Percentiles rank a stretch among this genome's conserved stretches.
Evolutionary conservation across 2,113 vertebrate genomes (phyloP).

Genomic region (Scolopax mira): DNA sequence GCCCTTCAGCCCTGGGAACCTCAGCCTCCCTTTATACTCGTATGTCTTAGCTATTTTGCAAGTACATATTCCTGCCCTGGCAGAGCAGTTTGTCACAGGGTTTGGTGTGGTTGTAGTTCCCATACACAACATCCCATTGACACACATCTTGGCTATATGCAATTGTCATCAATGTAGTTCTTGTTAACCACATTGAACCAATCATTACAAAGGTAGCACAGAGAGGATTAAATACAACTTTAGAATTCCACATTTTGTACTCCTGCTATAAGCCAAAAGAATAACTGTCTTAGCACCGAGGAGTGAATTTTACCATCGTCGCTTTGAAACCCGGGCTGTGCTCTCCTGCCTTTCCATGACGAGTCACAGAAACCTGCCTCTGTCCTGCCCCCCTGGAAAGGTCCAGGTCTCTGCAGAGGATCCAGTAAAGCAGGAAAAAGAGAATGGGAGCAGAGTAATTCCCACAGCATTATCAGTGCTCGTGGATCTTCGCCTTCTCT

Average conservation of each 20-base stretch:
- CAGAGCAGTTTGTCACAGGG: not conserved
- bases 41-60: not conserved
- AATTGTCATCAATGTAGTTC: not conserved
- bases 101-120: not conserved
- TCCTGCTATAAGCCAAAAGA: not conserved
- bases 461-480: rapidly evolving
- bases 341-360: not conserved
- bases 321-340: not conserved
- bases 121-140: not conserved
- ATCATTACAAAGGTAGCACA: not conserved
- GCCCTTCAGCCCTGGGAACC: not conserved
- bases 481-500: rapidly evolving
- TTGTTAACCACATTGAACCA: not conserved
- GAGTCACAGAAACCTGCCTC: not conserved
- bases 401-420: not conserved
- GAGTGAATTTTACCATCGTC: not conserved
- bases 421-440: not conserved
- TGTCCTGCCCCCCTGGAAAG: not conserved
- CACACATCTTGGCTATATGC: not conserved
- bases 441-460: not conserved
- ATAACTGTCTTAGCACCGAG: not conserved
- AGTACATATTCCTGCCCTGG: rapidly evolving
- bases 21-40: not conserved
- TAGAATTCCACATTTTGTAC: not conserved
- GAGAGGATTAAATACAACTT: not conserved